Conservation (phyloP, 2,888 invertebrate genomes). For the Hemicrepidius hirtus region DNA sequence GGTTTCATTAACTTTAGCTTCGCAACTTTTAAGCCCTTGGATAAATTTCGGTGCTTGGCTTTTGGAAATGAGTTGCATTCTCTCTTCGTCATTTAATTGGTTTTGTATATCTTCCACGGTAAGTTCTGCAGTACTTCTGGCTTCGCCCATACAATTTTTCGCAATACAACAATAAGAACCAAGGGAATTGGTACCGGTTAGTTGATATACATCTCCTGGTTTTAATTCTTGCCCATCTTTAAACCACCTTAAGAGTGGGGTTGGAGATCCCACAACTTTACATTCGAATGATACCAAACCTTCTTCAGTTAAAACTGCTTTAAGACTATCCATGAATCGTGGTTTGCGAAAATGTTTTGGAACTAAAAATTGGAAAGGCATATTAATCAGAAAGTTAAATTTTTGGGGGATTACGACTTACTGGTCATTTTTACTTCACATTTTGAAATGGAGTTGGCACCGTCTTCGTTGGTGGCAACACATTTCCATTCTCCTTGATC, state of each 20-base stretch:
- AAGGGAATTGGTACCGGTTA: conserved; percentile 92
- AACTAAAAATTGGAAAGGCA: conserved; percentile 73
- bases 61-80: conserved; percentile 81
- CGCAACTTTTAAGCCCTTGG: conserved; percentile 86
- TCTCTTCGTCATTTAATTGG: conserved; percentile 91
- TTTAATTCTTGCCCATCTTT: conserved; percentile 94
- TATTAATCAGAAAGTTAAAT: not conserved
- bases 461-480: conserved; percentile 85
- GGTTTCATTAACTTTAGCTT: conserved; percentile 88
- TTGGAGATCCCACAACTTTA: conserved; percentile 94
- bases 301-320: conserved; percentile 92
- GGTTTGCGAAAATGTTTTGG: conserved; percentile 94
- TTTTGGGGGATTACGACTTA: conserved; percentile 69
- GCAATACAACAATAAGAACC: conserved; percentile 94
- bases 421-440: conserved; percentile 86
- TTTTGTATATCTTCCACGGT: conserved; percentile 94
- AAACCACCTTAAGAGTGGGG: conserved; percentile 91
- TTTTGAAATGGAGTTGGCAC: conserved; percentile 84
- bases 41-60: conserved; percentile 91
- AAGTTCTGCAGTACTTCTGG: conserved; percentile 88
- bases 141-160: conserved; percentile 92
- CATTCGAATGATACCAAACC: conserved; percentile 95
- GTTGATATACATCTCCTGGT: conserved; percentile 93
- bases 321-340: conserved; percentile 91
- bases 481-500: conserved; percentile 95